phyloP scores from a whole-genome alignment of 2,797 vertebrate species.

The Enteromius argenteus region DNA sequence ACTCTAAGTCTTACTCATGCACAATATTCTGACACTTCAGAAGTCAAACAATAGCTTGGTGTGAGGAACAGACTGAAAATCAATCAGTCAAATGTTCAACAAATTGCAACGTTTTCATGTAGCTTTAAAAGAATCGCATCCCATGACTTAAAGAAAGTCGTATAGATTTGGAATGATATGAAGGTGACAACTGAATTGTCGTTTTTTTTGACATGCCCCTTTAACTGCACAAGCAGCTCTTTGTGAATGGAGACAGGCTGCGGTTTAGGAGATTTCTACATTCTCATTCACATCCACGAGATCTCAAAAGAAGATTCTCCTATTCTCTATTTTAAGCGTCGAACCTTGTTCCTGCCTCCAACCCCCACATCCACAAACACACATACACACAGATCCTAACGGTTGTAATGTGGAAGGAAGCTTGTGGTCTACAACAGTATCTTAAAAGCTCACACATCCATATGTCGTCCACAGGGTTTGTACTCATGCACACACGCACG shows the following conservation, averaged over 20 bases:
- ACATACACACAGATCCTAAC: slow-evolving; percentile 56
- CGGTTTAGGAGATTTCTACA: slow-evolving; percentile 48
- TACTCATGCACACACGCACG: slow-evolving; percentile 29
- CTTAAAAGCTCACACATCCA: slow-evolving; percentile 47
- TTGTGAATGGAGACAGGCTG: slow-evolving; percentile 57
- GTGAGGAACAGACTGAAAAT: not conserved
- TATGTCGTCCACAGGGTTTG: slow-evolving; percentile 46
- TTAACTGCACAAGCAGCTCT: slow-evolving; percentile 41
- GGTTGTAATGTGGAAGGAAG: slow-evolving; percentile 62
- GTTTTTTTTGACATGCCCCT: not conserved
- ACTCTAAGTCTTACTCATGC: not conserved
- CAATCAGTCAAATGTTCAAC: not conserved
- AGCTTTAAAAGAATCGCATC: not conserved
- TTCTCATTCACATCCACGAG: slow-evolving; percentile 53
- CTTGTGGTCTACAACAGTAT: slow-evolving; percentile 42
- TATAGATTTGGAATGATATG: not conserved
- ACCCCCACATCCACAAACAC: slow-evolving; percentile 50
- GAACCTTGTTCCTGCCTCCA: slow-evolving; percentile 56
- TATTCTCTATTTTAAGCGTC: slow-evolving; percentile 62
- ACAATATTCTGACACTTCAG: not conserved
- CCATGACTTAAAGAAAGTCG: not conserved
- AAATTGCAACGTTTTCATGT: not conserved
- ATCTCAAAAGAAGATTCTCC: slow-evolving; percentile 51
- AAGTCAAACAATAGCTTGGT: not conserved
- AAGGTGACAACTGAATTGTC: not conserved